phyloP scores from a whole-genome alignment of 2,797 vertebrate species.

The Cryptoblepharus egeriae region DNA sequence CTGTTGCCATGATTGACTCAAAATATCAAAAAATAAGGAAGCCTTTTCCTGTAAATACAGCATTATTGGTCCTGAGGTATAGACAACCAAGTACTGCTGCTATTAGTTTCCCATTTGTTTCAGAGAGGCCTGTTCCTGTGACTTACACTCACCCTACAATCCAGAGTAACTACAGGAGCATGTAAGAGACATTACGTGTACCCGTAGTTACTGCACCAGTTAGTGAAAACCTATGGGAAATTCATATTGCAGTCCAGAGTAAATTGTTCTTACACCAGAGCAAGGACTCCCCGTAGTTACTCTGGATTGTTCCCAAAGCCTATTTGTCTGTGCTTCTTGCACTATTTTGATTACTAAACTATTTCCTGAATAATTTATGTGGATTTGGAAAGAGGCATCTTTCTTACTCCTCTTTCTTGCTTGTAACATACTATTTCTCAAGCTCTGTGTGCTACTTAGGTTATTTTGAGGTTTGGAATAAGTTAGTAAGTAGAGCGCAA shows the following conservation, averaged over 20 bases:
- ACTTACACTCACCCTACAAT: too few species aligned
- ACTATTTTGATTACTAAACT: not conserved
- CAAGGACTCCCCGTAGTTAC: too few species aligned
- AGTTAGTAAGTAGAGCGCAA: not conserved
- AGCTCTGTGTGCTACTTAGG: not conserved
- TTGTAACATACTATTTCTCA: not conserved
- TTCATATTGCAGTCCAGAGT: too few species aligned
- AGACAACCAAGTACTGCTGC: not conserved
- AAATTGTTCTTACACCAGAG: too few species aligned
- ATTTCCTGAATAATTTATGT: not conserved
- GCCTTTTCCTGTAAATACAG: not conserved
- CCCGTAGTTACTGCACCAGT: too few species aligned
- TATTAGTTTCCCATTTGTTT: not conserved
- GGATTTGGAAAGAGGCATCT: conserved; percentile 13
- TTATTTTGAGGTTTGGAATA: not conserved
- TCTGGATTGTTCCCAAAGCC: too few species aligned
- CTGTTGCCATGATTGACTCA: conserved; percentile 8
- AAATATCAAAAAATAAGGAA: not conserved
- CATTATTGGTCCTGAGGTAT: not conserved
- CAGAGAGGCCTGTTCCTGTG: not conserved
- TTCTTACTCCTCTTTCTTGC: conserved; percentile 56
- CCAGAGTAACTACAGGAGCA: too few species aligned
- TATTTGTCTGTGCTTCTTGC: not conserved
- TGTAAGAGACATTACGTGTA: too few species aligned
- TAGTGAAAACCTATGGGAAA: too few species aligned